phyloP scores from a whole-genome alignment of 92 coral and sea anemone species.

The Phenganax stokvisi region DNA sequence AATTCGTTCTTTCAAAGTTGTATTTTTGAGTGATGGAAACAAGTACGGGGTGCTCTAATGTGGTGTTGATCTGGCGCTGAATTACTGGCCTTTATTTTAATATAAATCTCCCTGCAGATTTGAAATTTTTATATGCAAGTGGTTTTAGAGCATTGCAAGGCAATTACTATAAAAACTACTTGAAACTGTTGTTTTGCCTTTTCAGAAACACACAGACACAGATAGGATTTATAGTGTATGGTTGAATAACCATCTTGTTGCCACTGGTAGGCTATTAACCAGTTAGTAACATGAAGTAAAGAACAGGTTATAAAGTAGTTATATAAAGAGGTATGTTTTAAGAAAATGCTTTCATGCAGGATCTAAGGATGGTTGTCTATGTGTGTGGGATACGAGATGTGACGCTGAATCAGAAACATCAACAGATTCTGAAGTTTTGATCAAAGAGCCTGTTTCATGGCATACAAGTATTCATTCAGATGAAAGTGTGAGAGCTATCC shows the following conservation, averaged over 20 bases:
- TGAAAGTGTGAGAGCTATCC: constrained; percentile 33
- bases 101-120: too few relatives aligned
- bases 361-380: constrained; percentile 83
- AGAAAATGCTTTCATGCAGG: constrained; percentile 40
- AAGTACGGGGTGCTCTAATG: too few relatives aligned
- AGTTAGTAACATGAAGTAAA: background rate
- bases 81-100: too few relatives aligned
- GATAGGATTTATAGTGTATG: constrained; percentile 79
- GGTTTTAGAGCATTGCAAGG: background rate
- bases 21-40: too few relatives aligned
- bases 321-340: too few relatives aligned
- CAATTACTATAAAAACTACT: background rate
- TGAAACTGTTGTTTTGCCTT: constrained; percentile 1
- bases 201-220: constrained; percentile 66
- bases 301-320: too few relatives aligned
- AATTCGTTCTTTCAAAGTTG: too few relatives aligned
- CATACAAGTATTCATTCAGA: constrained; percentile 21
- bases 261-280: constrained; percentile 58
- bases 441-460: constrained; percentile 15
- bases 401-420: background rate
- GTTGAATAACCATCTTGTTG: constrained; percentile 65
- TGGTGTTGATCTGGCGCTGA: too few relatives aligned
- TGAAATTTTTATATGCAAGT: too few relatives aligned
- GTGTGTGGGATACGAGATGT: constrained; percentile 67
- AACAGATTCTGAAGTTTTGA: constrained; percentile 2